Conservation (phyloP, 2,113 vertebrate species). For the Anas platyrhynchos region DNA sequence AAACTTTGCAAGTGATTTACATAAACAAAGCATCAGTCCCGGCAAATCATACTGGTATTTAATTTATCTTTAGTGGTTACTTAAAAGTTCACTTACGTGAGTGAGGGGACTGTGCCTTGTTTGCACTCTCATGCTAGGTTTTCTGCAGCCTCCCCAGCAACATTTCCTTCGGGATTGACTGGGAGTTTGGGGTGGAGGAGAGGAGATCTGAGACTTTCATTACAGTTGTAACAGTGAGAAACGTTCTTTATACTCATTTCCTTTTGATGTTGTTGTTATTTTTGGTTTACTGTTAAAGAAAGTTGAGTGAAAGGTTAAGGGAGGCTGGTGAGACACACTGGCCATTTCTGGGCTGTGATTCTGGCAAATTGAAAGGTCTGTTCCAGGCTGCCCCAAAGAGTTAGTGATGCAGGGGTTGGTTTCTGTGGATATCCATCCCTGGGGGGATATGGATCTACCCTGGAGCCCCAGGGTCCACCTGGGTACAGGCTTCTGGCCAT, state of each 20-base stretch:
- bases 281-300: background rate
- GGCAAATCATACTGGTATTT: background rate
- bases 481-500: background rate
- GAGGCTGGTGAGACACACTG: background rate
- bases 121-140: rapidly evolving
- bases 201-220: background rate
- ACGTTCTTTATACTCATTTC: background rate
- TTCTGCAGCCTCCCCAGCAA: background rate
- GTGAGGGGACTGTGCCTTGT: background rate
- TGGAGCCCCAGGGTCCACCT: background rate
- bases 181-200: background rate
- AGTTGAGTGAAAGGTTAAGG: background rate
- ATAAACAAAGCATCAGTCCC: background rate
- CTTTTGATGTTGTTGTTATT: background rate
- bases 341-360: background rate
- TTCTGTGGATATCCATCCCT: background rate
- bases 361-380: background rate
- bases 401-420: background rate
- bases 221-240: background rate
- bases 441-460: background rate
- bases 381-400: background rate
- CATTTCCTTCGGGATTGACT: background rate
- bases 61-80: background rate
- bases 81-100: background rate
- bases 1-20: background rate